These are phyloP conservation scores for Neodon shergylaensis DNA, from an alignment of 2,113 vertebrate genomes.

Conservation along the genomic window DNA sequence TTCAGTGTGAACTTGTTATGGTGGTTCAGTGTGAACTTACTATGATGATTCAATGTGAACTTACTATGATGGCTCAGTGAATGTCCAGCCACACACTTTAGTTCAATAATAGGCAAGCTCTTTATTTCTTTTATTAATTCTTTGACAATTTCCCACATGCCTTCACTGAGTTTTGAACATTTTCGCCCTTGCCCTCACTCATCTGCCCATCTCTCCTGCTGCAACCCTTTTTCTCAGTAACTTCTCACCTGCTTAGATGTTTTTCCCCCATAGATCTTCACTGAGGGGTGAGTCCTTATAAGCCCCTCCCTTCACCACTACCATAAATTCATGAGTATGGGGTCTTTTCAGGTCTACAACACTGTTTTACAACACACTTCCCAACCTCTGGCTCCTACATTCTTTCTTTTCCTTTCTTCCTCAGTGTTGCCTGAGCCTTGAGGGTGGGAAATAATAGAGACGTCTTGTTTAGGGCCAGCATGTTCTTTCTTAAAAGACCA, in stretches of 20 bases:
- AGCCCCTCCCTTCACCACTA: background rate
- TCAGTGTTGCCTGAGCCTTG: background rate
- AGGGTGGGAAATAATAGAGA: background rate
- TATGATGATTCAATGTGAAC: background rate
- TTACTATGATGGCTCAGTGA: background rate
- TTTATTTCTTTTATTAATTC: background rate
- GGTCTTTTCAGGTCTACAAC: too few relatives aligned
- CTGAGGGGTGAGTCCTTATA: background rate
- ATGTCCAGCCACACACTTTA: background rate
- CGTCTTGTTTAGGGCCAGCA: background rate
- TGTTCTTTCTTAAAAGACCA: background rate
- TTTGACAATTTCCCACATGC: background rate
- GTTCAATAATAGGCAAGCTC: background rate
- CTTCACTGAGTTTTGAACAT: background rate
- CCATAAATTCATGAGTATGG: background rate
- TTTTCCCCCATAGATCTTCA: background rate
- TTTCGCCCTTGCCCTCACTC: background rate
- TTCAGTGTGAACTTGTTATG: background rate
- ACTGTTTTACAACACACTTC: background rate
- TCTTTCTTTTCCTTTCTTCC: background rate
- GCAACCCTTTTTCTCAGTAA: background rate
- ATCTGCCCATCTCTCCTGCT: background rate
- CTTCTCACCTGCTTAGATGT: background rate
- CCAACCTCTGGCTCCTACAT: background rate
- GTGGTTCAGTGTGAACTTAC: background rate